phyloP scores from a whole-genome alignment of 2,113 vertebrate genomes.

The Numida meleagris region DNA sequence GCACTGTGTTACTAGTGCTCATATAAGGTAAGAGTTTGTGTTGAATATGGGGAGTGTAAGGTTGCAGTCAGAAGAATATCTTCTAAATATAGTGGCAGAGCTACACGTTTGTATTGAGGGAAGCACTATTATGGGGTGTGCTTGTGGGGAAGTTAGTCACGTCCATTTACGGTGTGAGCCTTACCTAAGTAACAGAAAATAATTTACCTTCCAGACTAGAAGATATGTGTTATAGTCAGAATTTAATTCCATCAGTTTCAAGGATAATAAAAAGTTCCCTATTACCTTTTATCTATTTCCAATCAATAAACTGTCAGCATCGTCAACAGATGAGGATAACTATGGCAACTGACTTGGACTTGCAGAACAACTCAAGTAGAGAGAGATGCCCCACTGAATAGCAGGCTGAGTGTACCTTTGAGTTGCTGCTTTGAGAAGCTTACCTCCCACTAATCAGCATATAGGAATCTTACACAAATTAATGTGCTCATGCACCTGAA shows the following conservation, averaged over 20 bases:
- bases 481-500: neutral
- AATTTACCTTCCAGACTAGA: neutral
- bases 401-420: neutral
- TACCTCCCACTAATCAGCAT: neutral
- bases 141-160: neutral
- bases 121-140: neutral
- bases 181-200: neutral
- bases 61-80: neutral
- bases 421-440: neutral
- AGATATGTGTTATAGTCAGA: neutral
- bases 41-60: neutral
- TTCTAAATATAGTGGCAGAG: neutral
- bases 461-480: neutral
- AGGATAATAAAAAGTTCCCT: neutral
- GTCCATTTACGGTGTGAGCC: neutral
- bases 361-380: neutral
- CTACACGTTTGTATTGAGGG: neutral
- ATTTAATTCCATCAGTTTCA: neutral
- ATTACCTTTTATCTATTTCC: neutral
- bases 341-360: neutral
- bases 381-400: neutral
- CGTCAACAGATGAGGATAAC: neutral
- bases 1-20: neutral
- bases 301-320: neutral
- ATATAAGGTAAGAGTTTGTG: neutral